phyloP scores from a whole-genome alignment of 2,113 vertebrate genomes.

The Pao palembangensis region DNA sequence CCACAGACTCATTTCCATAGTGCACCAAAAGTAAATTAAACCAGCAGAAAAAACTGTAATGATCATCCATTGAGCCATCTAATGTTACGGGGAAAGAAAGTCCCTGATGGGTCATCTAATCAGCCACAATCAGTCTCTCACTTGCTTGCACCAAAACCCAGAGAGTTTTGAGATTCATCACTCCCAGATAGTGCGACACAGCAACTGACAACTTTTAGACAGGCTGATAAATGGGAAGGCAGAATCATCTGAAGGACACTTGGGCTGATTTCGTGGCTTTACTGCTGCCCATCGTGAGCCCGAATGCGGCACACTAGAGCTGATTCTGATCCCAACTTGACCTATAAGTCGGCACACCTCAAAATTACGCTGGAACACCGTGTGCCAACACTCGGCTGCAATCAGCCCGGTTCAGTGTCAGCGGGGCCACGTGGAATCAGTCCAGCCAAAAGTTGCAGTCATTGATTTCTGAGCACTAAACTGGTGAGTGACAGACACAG shows the following conservation, averaged over 20 bases:
- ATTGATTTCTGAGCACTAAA: slow-evolving; percentile 17
- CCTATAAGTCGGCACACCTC: slow-evolving; percentile 9
- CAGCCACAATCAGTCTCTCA: background rate
- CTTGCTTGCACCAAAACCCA: background rate
- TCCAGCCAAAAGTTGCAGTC: slow-evolving; percentile 8
- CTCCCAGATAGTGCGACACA: slow-evolving; percentile 4
- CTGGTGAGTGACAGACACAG: background rate
- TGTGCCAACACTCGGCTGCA: slow-evolving; percentile 15
- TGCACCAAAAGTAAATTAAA: background rate
- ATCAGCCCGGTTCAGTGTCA: slow-evolving; percentile 16
- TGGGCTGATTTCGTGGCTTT: slow-evolving; percentile 34
- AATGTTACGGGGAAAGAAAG: background rate
- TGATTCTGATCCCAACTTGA: slow-evolving; percentile 40
- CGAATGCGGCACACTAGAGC: slow-evolving; percentile 39
- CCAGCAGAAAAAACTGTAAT: background rate
- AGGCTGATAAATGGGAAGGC: slow-evolving; percentile 25
- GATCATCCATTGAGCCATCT: background rate
- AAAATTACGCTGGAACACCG: slow-evolving; percentile 1
- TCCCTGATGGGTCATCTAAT: background rate
- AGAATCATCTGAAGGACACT: slow-evolving; percentile 46
- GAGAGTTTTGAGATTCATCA: slow-evolving; percentile 4
- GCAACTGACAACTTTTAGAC: slow-evolving; percentile 3
- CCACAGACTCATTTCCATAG: slow-evolving; percentile 1
- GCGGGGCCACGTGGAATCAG: background rate
- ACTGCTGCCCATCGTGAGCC: slow-evolving; percentile 16